Percentiles rank a stretch among this genome's conserved stretches.
These are phyloP conservation scores for Hirtodrosophila histrioides DNA, from an alignment of 2,888 invertebrate genomes.

Conservation along the genomic window DNA sequence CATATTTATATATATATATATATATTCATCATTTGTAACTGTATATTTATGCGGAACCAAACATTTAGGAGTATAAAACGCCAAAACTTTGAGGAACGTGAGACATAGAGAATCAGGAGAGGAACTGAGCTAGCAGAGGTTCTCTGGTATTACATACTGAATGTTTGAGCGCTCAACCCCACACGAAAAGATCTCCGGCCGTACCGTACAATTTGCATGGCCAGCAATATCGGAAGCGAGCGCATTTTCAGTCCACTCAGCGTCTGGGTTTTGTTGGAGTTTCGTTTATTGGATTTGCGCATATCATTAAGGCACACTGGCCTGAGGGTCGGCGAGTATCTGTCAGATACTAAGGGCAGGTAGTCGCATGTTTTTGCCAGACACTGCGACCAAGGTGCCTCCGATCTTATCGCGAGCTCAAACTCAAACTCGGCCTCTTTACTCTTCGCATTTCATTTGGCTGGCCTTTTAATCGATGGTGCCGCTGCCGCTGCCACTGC, in stretches of 20 bases:
- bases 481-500: slow-evolving; percentile 3
- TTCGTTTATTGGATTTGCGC: slow-evolving; percentile 46
- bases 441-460: slow-evolving; percentile 31
- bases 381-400: slow-evolving; percentile 45
- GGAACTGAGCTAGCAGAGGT: slow-evolving; percentile 13
- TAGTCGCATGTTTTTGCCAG: slow-evolving; percentile 44
- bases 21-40: slow-evolving; percentile 23
- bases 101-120: slow-evolving; percentile 24
- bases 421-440: slow-evolving; percentile 30
- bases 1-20: too few species aligned
- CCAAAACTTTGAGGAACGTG: slow-evolving; percentile 12
- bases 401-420: slow-evolving; percentile 45
- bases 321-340: slow-evolving; percentile 32
- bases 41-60: slow-evolving; percentile 44
- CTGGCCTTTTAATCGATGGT: neutral
- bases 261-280: slow-evolving; percentile 40
- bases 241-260: slow-evolving; percentile 58
- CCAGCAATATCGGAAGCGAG: slow-evolving; percentile 47
- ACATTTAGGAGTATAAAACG: slow-evolving; percentile 19
- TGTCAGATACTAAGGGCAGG: slow-evolving; percentile 43
- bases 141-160: slow-evolving; percentile 3
- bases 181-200: slow-evolving; percentile 21
- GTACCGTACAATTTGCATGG: slow-evolving; percentile 50
- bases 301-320: slow-evolving; percentile 56
- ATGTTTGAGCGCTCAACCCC: slow-evolving; percentile 13